A percentile compares a stretch with the other conserved stretches of the same genome.
These are phyloP conservation scores for Hydra vulgaris DNA, from an alignment of 30 jellyfish, hydroid and myxozoan genomes.

Conservation along the genomic window DNA sequence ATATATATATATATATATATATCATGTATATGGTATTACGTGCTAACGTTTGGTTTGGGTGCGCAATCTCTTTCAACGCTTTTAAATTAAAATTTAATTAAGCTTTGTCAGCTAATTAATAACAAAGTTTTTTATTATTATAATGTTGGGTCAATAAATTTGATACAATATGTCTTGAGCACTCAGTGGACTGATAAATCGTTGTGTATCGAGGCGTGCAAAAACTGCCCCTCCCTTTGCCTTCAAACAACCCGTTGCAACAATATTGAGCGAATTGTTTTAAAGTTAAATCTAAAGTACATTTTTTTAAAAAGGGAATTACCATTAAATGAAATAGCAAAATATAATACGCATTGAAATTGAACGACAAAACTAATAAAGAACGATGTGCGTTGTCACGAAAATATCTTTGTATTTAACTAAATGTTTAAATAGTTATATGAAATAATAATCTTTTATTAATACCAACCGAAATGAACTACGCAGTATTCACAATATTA, in stretches of 20 bases:
- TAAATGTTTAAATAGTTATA: too few species aligned
- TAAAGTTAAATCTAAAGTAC: not conserved
- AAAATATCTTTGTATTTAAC: too few species aligned
- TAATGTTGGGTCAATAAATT: not conserved
- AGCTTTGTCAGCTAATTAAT: not conserved
- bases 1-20: too few species aligned
- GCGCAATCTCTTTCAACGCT: too few species aligned
- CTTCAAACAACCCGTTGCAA: not conserved
- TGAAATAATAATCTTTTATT: too few species aligned
- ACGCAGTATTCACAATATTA: not conserved
- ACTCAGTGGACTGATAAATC: not conserved
- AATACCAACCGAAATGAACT: not conserved
- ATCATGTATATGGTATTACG: too few species aligned
- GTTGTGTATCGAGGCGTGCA: not conserved
- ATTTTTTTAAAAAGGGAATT: not conserved
- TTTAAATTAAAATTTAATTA: too few species aligned
- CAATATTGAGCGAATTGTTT: not conserved
- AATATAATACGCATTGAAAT: not conserved
- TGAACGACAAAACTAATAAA: not conserved
- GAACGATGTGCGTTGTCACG: not conserved
- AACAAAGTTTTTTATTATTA: too few species aligned
- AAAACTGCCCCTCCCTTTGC: not conserved
- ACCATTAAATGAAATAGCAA: not conserved
- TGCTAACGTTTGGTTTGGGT: too few species aligned
- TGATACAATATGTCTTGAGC: not conserved